phyloP scores from a whole-genome alignment of 2,113 vertebrate species.

The Caranx ignobilis region DNA sequence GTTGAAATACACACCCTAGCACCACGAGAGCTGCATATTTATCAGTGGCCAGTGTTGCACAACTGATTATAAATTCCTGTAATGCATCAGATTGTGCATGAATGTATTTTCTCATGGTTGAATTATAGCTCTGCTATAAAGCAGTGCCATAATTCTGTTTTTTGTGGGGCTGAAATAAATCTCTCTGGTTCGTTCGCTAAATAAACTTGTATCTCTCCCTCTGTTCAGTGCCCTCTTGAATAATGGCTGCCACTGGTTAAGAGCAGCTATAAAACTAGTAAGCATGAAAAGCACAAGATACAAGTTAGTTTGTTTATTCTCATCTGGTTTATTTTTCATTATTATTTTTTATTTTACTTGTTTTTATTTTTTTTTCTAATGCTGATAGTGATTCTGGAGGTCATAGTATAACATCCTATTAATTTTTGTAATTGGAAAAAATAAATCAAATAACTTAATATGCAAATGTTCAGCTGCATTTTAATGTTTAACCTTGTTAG shows the following conservation, averaged over 20 bases:
- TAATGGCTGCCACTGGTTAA: slow-evolving; percentile 18
- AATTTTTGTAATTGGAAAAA: slow-evolving; percentile 37
- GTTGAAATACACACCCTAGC: slow-evolving; percentile 25
- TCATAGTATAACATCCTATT: slow-evolving; percentile 25
- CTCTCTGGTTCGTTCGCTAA: slow-evolving; percentile 50
- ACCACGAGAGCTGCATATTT: slow-evolving; percentile 60
- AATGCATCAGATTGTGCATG: slow-evolving; percentile 67
- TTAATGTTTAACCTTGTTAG: slow-evolving; percentile 50
- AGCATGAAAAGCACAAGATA: slow-evolving; percentile 7
- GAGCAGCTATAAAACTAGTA: slow-evolving; percentile 31
- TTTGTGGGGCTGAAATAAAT: slow-evolving; percentile 58
- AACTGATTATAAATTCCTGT: slow-evolving; percentile 68
- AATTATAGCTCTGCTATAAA: slow-evolving; percentile 69
- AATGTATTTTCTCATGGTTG: slow-evolving; percentile 62
- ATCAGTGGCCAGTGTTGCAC: slow-evolving; percentile 60
- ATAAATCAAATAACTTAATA: slow-evolving; percentile 36
- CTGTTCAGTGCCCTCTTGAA: slow-evolving; percentile 28
- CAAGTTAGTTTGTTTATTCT: neutral
- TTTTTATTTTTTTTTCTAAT: neutral
- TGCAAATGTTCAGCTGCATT: slow-evolving; percentile 49
- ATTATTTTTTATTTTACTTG: neutral
- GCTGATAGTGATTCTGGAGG: slow-evolving; percentile 10
- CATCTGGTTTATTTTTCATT: slow-evolving; percentile 5
- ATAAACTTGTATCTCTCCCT: slow-evolving; percentile 52
- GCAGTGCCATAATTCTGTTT: slow-evolving; percentile 41